Conservation (phyloP, 1,140 invertebrate species). For the Chironomus striatipennis region DNA sequence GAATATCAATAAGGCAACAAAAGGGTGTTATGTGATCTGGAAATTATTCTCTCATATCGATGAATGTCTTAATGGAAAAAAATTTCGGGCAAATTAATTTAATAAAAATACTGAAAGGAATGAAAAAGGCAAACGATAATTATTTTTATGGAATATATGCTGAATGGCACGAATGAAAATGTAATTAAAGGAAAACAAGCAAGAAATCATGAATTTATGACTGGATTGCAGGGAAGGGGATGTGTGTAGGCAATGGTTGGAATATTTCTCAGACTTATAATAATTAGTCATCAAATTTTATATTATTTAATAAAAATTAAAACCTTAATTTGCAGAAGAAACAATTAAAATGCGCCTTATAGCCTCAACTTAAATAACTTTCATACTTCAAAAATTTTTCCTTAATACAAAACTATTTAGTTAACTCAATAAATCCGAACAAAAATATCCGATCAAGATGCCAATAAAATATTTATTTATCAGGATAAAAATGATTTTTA, state of each 20-base stretch:
- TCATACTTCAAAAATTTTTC: neutral
- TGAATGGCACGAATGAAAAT: conserved; percentile 16
- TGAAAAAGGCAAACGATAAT: neutral
- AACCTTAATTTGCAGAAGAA: too few relatives aligned
- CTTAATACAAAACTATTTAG: neutral
- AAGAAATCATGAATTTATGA: neutral
- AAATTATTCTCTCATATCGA: neutral
- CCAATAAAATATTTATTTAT: conserved; percentile 18
- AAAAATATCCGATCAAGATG: conserved; percentile 6
- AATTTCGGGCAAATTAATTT: neutral
- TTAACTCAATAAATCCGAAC: neutral
- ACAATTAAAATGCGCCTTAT: too few relatives aligned
- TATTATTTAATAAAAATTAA: too few relatives aligned
- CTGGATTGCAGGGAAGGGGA: neutral
- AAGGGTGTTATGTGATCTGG: conserved; percentile 2
- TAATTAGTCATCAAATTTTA: too few relatives aligned
- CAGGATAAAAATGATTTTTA: neutral
- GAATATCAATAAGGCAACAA: neutral
- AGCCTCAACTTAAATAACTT: too few relatives aligned
- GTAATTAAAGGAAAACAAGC: neutral
- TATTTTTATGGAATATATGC: neutral
- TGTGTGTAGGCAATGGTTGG: too few relatives aligned
- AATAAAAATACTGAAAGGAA: conserved; percentile 2
- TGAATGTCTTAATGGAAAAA: neutral
- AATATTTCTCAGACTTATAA: too few relatives aligned